These are phyloP conservation scores for Nemoura dubitans DNA, from an alignment of 2,888 invertebrate species.

Conservation along the genomic window DNA sequence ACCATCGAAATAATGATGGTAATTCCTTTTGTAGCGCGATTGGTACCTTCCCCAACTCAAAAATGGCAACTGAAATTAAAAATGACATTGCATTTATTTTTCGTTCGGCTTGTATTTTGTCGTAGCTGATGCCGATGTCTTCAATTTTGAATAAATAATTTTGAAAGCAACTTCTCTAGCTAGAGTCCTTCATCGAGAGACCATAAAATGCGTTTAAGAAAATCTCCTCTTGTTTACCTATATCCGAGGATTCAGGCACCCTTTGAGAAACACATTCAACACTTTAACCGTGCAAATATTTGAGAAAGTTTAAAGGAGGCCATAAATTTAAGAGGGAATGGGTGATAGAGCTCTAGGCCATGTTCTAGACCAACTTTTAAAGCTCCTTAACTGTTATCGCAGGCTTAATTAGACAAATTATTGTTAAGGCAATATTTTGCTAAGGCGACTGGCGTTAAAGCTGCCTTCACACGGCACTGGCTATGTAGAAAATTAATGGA, in stretches of 20 bases:
- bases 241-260: neutral
- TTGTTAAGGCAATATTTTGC: slow-evolving; percentile 7
- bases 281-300: neutral
- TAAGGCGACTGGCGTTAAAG: neutral
- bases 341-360: neutral
- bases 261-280: neutral
- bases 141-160: too few relatives aligned
- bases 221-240: neutral
- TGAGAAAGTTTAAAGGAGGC: neutral
- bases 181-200: neutral
- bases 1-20: too few relatives aligned
- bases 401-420: slow-evolving; percentile 7
- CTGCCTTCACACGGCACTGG: neutral
- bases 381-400: slow-evolving; percentile 12
- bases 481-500: neutral
- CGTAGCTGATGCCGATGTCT: too few relatives aligned
- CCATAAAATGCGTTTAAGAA: neutral
- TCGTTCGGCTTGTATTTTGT: too few relatives aligned
- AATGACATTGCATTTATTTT: too few relatives aligned
- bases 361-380: neutral
- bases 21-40: too few relatives aligned
- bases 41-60: too few relatives aligned
- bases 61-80: too few relatives aligned
- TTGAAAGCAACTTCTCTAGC: too few relatives aligned
- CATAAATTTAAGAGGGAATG: neutral